These are phyloP conservation scores for Pampus argenteus DNA, from an alignment of 2,797 vertebrate genomes.

Conservation along the genomic window DNA sequence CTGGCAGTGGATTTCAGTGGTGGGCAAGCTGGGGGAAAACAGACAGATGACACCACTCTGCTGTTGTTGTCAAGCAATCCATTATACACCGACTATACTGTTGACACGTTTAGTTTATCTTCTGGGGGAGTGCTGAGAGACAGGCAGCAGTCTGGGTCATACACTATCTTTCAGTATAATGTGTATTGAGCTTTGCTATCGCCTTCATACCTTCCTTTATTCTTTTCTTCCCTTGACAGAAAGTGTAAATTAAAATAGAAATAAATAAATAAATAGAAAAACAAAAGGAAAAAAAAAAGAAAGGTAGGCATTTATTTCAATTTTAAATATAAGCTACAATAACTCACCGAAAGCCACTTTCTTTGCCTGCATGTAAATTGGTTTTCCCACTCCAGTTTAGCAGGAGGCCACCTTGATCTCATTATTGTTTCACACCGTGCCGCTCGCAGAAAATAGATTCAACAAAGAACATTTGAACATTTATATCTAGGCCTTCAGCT, in stretches of 20 bases:
- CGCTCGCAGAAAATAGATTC: background rate
- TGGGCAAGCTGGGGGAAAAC: conserved; percentile 69
- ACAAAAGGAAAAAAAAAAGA: no score
- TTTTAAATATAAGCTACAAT: background rate
- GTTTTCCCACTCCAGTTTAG: background rate
- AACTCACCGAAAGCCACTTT: background rate
- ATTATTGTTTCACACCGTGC: background rate
- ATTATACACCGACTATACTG: conserved; percentile 33
- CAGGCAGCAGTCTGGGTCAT: conserved; percentile 28
- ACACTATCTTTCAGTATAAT: conserved; percentile 34
- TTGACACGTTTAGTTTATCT: conserved; percentile 51
- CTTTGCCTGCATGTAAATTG: background rate
- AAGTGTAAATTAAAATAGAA: background rate
- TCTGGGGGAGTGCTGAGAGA: conserved; percentile 35
- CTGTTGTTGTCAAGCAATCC: conserved; percentile 52
- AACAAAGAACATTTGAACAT: background rate
- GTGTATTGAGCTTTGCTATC: background rate
- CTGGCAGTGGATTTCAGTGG: conserved; percentile 62
- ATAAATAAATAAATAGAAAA: no score
- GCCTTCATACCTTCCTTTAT: background rate
- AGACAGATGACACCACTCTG: conserved; percentile 75
- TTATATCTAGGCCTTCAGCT: background rate
- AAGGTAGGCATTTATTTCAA: background rate
- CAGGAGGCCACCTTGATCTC: background rate
- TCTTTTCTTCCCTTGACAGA: background rate